phyloP scores from a whole-genome alignment of 2,888 invertebrate species.

The Myathropa florea region DNA sequence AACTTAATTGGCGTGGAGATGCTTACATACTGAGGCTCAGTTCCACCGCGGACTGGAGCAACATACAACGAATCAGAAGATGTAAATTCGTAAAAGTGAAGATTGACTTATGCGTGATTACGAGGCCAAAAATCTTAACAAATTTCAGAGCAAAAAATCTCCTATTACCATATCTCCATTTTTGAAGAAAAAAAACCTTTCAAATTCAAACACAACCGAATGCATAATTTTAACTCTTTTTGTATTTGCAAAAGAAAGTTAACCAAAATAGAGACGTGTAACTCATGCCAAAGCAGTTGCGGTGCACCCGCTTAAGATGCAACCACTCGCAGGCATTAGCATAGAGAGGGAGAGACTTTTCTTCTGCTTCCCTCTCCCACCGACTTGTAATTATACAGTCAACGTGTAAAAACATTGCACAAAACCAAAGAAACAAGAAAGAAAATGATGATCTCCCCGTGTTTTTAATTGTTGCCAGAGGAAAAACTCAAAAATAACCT shows the following conservation, averaged over 20 bases:
- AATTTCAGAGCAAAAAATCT: neutral
- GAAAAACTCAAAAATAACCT: constrained; percentile 32
- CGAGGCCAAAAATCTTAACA: too few relatives aligned
- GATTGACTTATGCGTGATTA: too few relatives aligned
- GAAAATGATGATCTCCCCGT: neutral
- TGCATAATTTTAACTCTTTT: neutral
- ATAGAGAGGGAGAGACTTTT: neutral
- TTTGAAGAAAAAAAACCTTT: neutral
- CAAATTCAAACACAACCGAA: neutral
- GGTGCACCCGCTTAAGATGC: neutral
- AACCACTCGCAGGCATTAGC: neutral
- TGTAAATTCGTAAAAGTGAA: too few relatives aligned
- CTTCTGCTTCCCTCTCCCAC: neutral
- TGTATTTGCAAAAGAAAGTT: neutral
- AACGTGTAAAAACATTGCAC: constrained; percentile 26
- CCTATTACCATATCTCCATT: neutral
- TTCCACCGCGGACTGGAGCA: too few relatives aligned
- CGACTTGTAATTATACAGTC: constrained; percentile 13
- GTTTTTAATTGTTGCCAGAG: neutral
- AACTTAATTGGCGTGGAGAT: too few relatives aligned
- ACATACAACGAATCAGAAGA: too few relatives aligned
- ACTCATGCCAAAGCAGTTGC: neutral
- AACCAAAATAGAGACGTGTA: neutral
- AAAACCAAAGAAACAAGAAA: neutral
- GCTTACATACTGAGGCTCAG: too few relatives aligned